Evolutionary conservation across 2,797 vertebrate species (phyloP), one percentile per base, ranked within the genome.

Genomic region (Luscinia luscinia): DNA sequence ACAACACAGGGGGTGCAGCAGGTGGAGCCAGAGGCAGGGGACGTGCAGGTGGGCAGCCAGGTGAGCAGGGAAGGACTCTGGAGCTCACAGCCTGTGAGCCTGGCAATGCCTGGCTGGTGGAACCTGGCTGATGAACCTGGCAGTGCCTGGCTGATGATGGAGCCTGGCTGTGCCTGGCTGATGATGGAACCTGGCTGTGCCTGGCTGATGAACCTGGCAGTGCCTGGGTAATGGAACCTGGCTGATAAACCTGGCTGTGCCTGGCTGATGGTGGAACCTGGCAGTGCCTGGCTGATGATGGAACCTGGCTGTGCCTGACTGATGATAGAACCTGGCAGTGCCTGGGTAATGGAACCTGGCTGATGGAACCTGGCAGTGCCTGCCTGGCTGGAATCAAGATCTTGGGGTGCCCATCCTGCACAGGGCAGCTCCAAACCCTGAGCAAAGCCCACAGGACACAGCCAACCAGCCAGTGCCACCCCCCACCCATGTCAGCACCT

Each of bases 371-470:
- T 23, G n/a, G n/a, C 55, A 8, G 55, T 34, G 15, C 15, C 55
- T 28, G 68, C 9, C 54, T 1, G 41, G 48, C 20, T 75, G 86
- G 77, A 27, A 76, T 6, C 0, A 5, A n/a, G 40, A 92, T 69
- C 73, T 61, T 0, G 0, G 59, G 27, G 72, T 0, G 5, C 2
- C 46, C 23, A 1, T 7, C 69, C 34, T 0, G 0, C 26, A 8
- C 0, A 0, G 72, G 67, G 38, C 9, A 4, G 43, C 63, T 30
- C 40, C 67, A 48, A 30, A 57, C 32, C 20, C 48, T 7, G 45
- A 12, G 66, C 54, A 84, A 45, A 84, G 41, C 36, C 82, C 11
- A 0, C 9, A 3, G 40, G 61, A 34, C 57, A 26, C 32, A 13
- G 36, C 9, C 52, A 26, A 0, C 7, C 70, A 32, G 8, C 34